Evolutionary conservation across 2,797 vertebrate species (phyloP), one percentile per base, ranked within the genome.

Genomic region (Pipistrellus pipistrellus): DNA sequence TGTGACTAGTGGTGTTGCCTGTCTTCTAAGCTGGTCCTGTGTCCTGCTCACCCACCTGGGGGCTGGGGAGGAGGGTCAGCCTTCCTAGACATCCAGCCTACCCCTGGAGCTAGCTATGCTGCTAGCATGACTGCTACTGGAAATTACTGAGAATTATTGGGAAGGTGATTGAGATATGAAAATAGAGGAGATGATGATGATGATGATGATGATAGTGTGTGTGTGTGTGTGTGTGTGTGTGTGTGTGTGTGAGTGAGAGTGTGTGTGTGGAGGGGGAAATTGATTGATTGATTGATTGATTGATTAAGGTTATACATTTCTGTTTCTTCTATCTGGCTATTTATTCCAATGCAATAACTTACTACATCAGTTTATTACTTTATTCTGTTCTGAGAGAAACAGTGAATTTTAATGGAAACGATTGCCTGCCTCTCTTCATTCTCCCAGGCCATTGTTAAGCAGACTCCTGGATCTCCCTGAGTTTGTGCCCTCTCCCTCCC

Each of bases 331-430:
- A 94, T 98, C 95, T 94, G 85, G 91, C 78, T 96, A 57, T 97
- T 98, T 98, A 98, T 98, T 98, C 97, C 95, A 96, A 68, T 93
- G 86, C 48, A 35, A 30, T 97, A 97, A 98, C 98, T 98, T 97
- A 97, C 87, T 91, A 48, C 5, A 0, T 66, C 97, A 94, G 97
- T 97, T 97, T 98, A 98, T 98, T 96, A 85, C 89, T 96, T 96
- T 97, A 96, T 95, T 97, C 80, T 48, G 0, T 93, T 97, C 88
- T 77, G 76, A 97, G 91, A 90, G 93, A 98, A 98, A 94, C 30
- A 88, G 77, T 96, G 41, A 96, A 96, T 97, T 98, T 97, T 97
- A 98, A 97, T 97, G 96, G 96, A 97, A 95, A 93, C 62, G 72
- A 57, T 83, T 77, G 23, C 30, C 77, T 46, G 77, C 62, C 85